Conservation (phyloP, 2,797 vertebrate genomes). For the Enteromius radiatus region DNA sequence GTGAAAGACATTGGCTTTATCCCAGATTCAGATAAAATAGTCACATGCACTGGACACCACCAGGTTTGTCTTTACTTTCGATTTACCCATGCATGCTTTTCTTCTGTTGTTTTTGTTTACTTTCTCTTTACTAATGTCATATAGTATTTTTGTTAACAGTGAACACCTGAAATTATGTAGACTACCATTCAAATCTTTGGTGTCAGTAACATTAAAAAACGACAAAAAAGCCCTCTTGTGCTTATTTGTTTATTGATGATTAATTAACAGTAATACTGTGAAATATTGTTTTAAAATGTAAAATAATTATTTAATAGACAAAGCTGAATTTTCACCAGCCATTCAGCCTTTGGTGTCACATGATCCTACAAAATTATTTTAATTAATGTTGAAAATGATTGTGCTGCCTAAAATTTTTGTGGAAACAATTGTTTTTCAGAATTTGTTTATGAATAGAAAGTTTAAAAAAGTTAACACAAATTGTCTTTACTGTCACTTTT, state of each 20-base stretch:
- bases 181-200: not conserved
- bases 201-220: not conserved
- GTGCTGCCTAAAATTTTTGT: not conserved
- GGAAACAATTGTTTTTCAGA: not conserved
- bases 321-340: not conserved
- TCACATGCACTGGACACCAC: slow-evolving; percentile 81
- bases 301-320: not conserved
- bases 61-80: slow-evolving; percentile 74
- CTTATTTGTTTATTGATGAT: no score
- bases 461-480: not conserved
- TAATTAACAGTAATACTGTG: not conserved
- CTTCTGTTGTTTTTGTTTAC: not conserved
- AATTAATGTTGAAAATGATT: not conserved
- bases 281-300: not conserved
- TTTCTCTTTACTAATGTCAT: not conserved
- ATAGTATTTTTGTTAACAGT: not conserved
- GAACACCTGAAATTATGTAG: not conserved
- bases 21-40: slow-evolving; percentile 81
- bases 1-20: slow-evolving; percentile 86
- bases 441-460: not conserved
- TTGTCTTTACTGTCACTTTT: not conserved
- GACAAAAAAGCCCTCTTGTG: not conserved
- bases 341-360: not conserved
- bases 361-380: not conserved
- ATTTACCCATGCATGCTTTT: not conserved